phyloP scores from a whole-genome alignment of 1,140 invertebrate genomes.

The Lineus longissimus region DNA sequence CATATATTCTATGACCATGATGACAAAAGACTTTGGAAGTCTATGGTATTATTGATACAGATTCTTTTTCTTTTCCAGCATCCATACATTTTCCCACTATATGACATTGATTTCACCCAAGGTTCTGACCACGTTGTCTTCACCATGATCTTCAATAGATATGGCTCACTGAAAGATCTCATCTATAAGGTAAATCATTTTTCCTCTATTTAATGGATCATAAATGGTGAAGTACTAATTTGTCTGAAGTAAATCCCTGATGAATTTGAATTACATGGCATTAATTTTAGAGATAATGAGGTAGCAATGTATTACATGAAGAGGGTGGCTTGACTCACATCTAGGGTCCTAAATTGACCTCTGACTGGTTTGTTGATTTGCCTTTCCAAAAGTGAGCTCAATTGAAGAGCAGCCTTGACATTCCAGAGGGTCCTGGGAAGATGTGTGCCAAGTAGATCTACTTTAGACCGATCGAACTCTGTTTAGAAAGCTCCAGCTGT shows the following conservation, averaged over 20 bases:
- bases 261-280: background rate
- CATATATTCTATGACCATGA: too few relatives aligned
- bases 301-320: background rate
- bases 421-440: too few relatives aligned
- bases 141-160: background rate
- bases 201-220: background rate
- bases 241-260: background rate
- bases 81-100: constrained; percentile 1
- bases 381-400: too few relatives aligned
- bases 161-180: background rate
- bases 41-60: too few relatives aligned
- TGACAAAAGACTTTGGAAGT: too few relatives aligned
- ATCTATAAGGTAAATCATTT: background rate
- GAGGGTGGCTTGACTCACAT: background rate
- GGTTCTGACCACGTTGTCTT: background rate
- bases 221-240: background rate
- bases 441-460: too few relatives aligned
- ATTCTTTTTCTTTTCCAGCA: background rate
- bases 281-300: background rate
- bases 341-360: background rate
- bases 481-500: too few relatives aligned
- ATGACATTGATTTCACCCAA: background rate
- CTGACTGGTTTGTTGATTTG: background rate
- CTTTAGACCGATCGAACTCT: too few relatives aligned
- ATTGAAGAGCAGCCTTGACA: too few relatives aligned